Conservation (phyloP, 2,888 invertebrate genomes). For the Cephus nigrinus region DNA sequence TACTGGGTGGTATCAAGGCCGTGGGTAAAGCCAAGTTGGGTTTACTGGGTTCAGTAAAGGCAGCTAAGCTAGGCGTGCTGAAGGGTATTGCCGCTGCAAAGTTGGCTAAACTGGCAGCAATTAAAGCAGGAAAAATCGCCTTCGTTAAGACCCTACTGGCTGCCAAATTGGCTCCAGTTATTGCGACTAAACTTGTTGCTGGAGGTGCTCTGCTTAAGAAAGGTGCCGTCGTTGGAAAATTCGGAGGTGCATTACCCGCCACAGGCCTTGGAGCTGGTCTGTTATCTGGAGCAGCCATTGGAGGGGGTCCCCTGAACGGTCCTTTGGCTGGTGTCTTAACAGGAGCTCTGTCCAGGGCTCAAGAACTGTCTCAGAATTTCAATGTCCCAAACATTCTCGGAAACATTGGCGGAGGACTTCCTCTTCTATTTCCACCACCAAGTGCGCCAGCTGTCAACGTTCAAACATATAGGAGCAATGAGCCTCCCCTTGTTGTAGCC, state of each 20-base stretch:
- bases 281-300: constrained; percentile 42
- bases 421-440: background rate
- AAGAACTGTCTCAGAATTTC: background rate
- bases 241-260: constrained; percentile 39
- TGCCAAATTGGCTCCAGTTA: constrained; percentile 14
- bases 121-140: constrained; percentile 21
- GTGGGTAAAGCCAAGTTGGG: constrained; percentile 18
- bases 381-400: background rate
- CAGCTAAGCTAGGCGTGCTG: constrained; percentile 18
- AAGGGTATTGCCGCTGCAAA: constrained; percentile 13
- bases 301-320: too few species aligned
- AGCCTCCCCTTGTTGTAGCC: constrained; percentile 35
- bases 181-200: constrained; percentile 10
- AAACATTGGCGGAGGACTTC: background rate
- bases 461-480: constrained; percentile 22
- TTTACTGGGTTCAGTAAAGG: constrained; percentile 18
- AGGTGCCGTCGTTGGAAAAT: background rate
- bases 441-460: constrained; percentile 5
- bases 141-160: constrained; percentile 16
- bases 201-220: background rate
- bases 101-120: constrained; percentile 20
- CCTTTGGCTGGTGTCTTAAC: background rate
- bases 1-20: constrained; percentile 14
- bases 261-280: constrained; percentile 38
- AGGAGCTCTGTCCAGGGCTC: constrained; percentile 11